Base-by-base conservation (phyloP, 92 coral and sea anemone species). In the Palythoa grandis region DNA sequence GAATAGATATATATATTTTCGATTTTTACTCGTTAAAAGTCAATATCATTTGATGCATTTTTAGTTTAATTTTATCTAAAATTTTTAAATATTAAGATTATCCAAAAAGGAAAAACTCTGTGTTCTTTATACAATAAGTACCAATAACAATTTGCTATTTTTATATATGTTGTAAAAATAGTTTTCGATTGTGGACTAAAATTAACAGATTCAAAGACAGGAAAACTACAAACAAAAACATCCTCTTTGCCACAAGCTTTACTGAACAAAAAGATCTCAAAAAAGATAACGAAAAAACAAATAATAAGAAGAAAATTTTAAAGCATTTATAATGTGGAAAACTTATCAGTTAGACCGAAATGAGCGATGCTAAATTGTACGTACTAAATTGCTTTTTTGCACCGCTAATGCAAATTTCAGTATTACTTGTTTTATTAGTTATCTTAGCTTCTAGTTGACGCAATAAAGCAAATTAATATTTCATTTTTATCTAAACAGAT, bases 401-500 rank as follows among this genome's bases (percentile, higher is more conserved):
- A 56, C 43, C 54, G 3, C 37, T 17, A 43, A 47, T 40, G 22
- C 74, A 80, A 80, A 66, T n/a, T 24, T 66, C n/a, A 22, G 9
- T 11, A 61, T 57, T 11, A 61, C 29, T 37, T 38, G 12, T 12
- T 69, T 80, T 25, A 23, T 63, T 52, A 19, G 7, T 20, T 66
- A 24, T 77, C 9, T 19, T 20, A 12, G 29, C 38, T 12, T 40
- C n/a, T 17, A 39, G 58, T 7, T 80, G 38, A 16, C 22, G 60
- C 60, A 24, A 48, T 35, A 65, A 50, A 17, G 58, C 43, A 20
- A 67, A 80, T 63, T 66, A 80, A 80, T 80, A 7, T 65, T 80
- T 80, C n/a, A 76, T 80, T 6, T 61, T 43, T 56, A n/a, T 63
- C 85, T 63, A 80, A 80, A 63, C 58, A 80, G 19, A 80, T 50